Evolutionary conservation across 2,888 invertebrate species (phyloP), one percentile per base, ranked within the genome.

Genomic region (Acleris laterana): DNA sequence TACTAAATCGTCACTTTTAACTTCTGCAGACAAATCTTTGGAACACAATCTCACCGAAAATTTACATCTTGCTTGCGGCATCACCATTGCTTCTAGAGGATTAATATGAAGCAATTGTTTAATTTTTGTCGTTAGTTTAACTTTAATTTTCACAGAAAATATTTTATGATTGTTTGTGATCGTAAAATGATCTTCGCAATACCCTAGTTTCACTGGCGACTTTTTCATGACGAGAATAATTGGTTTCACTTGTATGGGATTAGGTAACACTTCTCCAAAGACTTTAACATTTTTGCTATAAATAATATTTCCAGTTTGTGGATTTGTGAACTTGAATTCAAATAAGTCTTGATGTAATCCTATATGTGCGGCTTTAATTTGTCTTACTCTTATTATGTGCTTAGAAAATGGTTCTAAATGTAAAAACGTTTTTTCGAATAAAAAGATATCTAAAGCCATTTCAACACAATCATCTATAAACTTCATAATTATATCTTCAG

Each of bases 321-420:
- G 68, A 56, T 87, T 80, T 58, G 69, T 75, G 67, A 89, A 82
- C 56, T 82, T 73, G 28, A 90, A 72, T 67, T 87, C 81, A 69
- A 86, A 92, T 63, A 76, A 82, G 62, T 75, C 73, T 58, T 91
- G 88, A 73, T 91, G 88, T 57, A 73, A 79, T n/a, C 91, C 91
- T 61, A 79, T 79, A 52, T 80, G 73, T 70, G 86, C 85, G 22
- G 76, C 72, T 79, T 88, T 87, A 11, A 77, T 83, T 59, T 90
- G 86, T 71, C 78, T 80, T 19, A 89, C 79, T 25, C 76, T 71
- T 42, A 86, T 76, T 11, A 71, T 72, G 16, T 63, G 70, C 62
- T 76, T 82, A 32, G 82, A 75, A 68, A 77, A 69, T 3, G 85
- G 80, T 53, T 61, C 17, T 46, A 90, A 63, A 62, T 72, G 69